These are phyloP conservation scores for Nomada lathburiana DNA, from an alignment of 2,888 invertebrate species.

Conservation along the genomic window DNA sequence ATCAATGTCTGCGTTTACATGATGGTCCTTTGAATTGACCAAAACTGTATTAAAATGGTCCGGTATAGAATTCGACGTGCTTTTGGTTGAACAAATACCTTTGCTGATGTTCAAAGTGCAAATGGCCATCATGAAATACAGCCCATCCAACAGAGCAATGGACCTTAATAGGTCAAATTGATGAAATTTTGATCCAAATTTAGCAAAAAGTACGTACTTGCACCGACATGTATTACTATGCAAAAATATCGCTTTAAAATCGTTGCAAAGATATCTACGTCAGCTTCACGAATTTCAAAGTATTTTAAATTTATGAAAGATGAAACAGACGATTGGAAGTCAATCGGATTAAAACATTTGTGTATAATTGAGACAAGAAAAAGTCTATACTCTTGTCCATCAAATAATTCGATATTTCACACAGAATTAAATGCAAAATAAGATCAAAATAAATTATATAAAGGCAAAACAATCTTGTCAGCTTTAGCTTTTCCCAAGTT, in stretches of 20 bases:
- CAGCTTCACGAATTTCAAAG: background rate
- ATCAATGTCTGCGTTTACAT: background rate
- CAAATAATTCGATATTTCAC: no score
- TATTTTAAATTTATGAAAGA: background rate
- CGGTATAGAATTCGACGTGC: background rate
- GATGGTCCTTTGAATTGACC: background rate
- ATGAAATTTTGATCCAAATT: slow-evolving; percentile 28
- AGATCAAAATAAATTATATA: no score
- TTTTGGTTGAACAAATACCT: slow-evolving; percentile 21
- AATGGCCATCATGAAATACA: background rate
- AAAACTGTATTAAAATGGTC: slow-evolving; percentile 10
- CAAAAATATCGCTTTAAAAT: slow-evolving; percentile 1
- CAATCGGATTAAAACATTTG: background rate
- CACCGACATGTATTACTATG: background rate
- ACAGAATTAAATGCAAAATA: no score
- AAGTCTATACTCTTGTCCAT: no score
- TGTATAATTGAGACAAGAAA: background rate
- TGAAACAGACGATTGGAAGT: background rate
- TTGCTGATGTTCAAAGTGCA: slow-evolving; percentile 17
- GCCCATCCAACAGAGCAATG: slow-evolving; percentile 8
- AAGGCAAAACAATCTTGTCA: no score
- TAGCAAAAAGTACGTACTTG: background rate
- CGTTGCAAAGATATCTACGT: background rate
- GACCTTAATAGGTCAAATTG: slow-evolving; percentile 26
- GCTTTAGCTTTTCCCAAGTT: no score